Evolutionary conservation across 2,113 vertebrate species (phyloP), one percentile per base, ranked within the genome.

Genomic region (Dasypus novemcinctus): DNA sequence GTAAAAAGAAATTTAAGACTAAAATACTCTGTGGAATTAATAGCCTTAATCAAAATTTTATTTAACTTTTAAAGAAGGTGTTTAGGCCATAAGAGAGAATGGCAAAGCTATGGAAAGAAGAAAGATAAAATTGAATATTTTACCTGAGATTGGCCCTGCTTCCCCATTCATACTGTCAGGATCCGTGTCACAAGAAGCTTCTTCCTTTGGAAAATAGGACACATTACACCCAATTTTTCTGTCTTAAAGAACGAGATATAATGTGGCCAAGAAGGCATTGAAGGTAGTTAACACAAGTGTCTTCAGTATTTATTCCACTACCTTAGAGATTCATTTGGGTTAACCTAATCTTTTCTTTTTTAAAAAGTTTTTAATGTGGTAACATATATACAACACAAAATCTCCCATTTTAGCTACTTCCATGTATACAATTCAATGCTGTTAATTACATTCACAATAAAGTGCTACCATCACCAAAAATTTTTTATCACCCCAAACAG

Each of bases 21-120:
- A 75, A 96, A 49, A 63, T 92, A 66, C 7, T 63, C 52, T 49
- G 75, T 85, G 46, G 29, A 69, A 92, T 74, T 41, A 78, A 76
- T 76, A 31, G 7, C 49, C 38, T 95, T 90, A 90, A 49, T 31
- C 29, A 96, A 69, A 36, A 3, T 0, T 91, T 81, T 91, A 20
- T 57, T 85, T 89, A 74, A 86, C 81, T 29, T 90, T 66, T 91
- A 87, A 69, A 90, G 63, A 94, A 66, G 21, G 31, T 57, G 29
- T 63, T 94, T 46, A 90, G 52, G 57, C 87, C 33, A 14, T 61
- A n/a, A 52, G 72, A 90, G 46, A 93, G 43, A 82, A n/a, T 68
- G n/a, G 6, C 38, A 86, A 78, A 49, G 6, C 25, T 25, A 78
- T 54, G 75, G 36, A 23, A 75, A 95, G 78, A n/a, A 80, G 38